Base-by-base conservation (phyloP, 1,140 invertebrate species). In the Oppia nitens region DNA sequence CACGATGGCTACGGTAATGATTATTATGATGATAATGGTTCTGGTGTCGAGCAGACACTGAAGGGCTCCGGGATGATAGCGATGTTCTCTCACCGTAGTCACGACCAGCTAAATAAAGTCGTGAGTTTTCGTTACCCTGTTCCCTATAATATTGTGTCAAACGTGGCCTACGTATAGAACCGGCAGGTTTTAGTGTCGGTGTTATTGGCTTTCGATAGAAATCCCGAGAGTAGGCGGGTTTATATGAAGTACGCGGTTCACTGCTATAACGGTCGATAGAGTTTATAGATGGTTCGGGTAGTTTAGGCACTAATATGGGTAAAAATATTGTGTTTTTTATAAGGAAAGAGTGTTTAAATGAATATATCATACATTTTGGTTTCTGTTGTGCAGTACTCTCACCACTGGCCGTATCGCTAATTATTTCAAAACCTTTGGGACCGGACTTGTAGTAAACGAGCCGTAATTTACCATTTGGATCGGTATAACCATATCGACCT, bases 371-470 rank as follows among this genome's bases (percentile, higher is more conserved):
- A n/a, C n/a, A n/a, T n/a, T n/a, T n/a, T n/a, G n/a, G n/a, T n/a
- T n/a, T n/a, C n/a, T n/a, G n/a, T n/a, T n/a, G n/a, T n/a, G n/a
- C n/a, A n/a, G n/a, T n/a, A n/a, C n/a, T n/a, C n/a, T n/a, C 57
- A 23, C 63, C 63, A 45, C 57, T 57, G 2, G 59, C 32, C 6
- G 32, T 40, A 40, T 40, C 32, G 32, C 32, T 40, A 40, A 40
- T 40, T 9, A 40, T 60, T n/a, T 53, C 24, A 48, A 60, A 66
- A 3, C 65, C 65, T 51, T 59, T 40, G 1, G 59, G 87, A n/a
- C 86, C 86, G n/a, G 84, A 87, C 1, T 87, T 84, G 68, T 91
- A 91, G 1, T 83, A 85, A 69, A 89, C 88, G 67, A 89, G 84
- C 59, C 86, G 71, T 66, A 87, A 85, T 68, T 87, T 85, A 56